These are phyloP conservation scores for Glandiceps talaboti DNA, from an alignment of 53 echinoderm and acorn worm species.

Conservation along the genomic window DNA sequence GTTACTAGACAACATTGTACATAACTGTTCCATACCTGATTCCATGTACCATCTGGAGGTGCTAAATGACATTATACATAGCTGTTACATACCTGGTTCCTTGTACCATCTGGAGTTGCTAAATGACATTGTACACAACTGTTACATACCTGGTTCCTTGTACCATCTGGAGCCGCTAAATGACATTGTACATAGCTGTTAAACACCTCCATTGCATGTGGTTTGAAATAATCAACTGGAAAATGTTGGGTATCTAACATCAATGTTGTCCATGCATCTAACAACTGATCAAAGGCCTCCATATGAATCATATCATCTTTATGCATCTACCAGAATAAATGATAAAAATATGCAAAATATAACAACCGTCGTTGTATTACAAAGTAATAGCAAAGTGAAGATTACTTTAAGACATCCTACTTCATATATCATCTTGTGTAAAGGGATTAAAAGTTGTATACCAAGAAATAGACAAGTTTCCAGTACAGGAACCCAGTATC, in stretches of 20 bases:
- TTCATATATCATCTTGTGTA: no score
- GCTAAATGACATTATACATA: no score
- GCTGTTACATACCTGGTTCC: constrained; percentile 74
- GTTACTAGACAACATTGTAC: no score
- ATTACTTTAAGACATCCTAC: no score
- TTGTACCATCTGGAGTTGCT: constrained; percentile 80
- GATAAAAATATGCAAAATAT: no score
- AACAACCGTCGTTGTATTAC: no score
- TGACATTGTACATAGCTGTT: constrained; percentile 93
- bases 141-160: constrained; percentile 85
- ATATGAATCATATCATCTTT: constrained; percentile 93
- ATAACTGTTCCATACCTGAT: no score
- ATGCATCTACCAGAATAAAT: constrained; percentile 92
- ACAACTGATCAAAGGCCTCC: constrained; percentile 77
- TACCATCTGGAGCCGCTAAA: constrained; percentile 80
- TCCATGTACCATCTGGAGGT: no score
- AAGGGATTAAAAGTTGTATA: no score
- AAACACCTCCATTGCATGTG: constrained; percentile 76
- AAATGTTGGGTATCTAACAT: constrained; percentile 42
- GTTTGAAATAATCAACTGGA: constrained; percentile 80
- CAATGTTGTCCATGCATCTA: constrained; percentile 85
- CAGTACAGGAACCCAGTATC: no score
- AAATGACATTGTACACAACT: constrained; percentile 87
- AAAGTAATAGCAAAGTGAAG: no score
- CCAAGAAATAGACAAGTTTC: no score